These are phyloP conservation scores for Stomatorhinus walkeri DNA, from an alignment of 2,797 vertebrate genomes.

Conservation along the genomic window DNA sequence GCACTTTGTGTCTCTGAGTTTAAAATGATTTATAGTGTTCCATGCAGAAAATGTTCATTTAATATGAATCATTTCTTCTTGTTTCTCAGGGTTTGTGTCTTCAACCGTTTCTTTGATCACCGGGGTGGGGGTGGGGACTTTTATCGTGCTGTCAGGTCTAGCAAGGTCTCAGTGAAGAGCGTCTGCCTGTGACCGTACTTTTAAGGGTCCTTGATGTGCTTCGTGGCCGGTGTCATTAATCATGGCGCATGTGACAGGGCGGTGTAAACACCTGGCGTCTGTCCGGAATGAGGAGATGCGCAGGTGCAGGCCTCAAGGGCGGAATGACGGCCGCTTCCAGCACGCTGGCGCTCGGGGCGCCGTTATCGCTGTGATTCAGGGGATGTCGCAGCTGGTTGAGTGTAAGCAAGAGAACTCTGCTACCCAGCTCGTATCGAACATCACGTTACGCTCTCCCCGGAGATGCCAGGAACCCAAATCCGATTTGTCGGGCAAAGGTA, in stretches of 20 bases:
- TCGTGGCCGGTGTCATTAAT: background rate
- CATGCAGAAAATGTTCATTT: background rate
- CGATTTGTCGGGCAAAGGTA: background rate
- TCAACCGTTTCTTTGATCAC: background rate
- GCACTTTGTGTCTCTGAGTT: background rate
- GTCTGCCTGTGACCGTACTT: background rate
- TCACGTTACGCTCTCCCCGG: constrained; percentile 35
- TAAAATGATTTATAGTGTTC: background rate
- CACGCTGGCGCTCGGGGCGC: background rate
- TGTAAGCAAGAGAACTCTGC: constrained; percentile 40
- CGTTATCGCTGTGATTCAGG: constrained; percentile 48
- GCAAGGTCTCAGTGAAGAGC: background rate
- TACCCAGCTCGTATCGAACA: constrained; percentile 52
- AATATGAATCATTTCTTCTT: background rate
- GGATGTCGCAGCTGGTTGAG: constrained; percentile 43
- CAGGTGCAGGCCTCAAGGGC: background rate
- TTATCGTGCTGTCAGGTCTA: background rate
- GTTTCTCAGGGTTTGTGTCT: background rate
- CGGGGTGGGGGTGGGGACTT: background rate
- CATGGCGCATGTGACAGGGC: background rate
- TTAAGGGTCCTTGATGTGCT: background rate
- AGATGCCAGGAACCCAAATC: constrained; percentile 21
- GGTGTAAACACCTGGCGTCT: background rate
- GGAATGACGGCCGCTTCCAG: background rate
- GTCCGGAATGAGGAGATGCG: background rate